Evolutionary conservation across 2,113 vertebrate species (phyloP).

Genomic region (Hystrix brachyura): DNA sequence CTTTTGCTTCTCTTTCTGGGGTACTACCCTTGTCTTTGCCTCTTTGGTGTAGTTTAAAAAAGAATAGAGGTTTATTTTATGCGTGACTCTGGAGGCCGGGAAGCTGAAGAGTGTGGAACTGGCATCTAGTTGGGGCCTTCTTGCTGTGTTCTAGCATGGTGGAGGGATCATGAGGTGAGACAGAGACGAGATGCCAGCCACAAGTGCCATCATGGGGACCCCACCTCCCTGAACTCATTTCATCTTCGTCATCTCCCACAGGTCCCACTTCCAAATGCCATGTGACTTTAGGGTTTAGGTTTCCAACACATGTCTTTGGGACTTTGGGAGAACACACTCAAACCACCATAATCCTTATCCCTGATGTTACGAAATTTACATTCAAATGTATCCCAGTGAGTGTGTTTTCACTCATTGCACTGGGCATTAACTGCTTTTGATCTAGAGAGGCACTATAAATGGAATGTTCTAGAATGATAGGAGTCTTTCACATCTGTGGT

Average conservation of each 20-base stretch:
- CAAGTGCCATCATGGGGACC: neutral
- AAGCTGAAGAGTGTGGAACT: neutral
- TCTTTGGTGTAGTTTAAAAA: neutral
- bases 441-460: neutral
- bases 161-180: neutral
- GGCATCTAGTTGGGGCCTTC: neutral
- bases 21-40: neutral
- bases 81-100: neutral
- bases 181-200: neutral
- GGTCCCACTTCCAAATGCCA: neutral
- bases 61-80: neutral
- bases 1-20: neutral
- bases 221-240: neutral
- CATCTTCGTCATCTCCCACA: neutral
- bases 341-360: neutral
- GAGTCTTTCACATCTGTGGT: neutral
- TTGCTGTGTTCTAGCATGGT: neutral
- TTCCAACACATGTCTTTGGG: neutral
- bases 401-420: neutral
- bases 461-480: no score
- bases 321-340: neutral
- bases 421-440: neutral
- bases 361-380: neutral
- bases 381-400: neutral
- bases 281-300: neutral